Evolutionary conservation across 2,797 vertebrate genomes (phyloP), one percentile per base, ranked within the genome.

Genomic region (Tragopan temminckii): DNA sequence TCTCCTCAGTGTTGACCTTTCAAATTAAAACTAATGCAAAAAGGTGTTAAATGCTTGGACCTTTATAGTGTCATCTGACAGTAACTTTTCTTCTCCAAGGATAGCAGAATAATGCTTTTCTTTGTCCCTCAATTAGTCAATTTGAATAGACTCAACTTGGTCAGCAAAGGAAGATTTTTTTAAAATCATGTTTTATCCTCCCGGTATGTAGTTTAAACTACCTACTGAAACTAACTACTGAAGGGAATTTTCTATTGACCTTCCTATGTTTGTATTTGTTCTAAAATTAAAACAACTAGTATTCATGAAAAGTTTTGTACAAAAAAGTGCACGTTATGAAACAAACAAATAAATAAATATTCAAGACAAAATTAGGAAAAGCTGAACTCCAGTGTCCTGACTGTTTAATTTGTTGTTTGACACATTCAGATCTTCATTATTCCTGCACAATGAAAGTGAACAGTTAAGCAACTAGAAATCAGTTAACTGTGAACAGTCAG

Each of bases 21-120:
- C 80, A 57, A 82, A 93, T 96, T 95, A 95, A 90, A 93, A 74
- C 8, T 57, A 85, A 80, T 77, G 43, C 52, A 80, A 80, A 89
- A 85, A 76, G 35, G 36, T 43, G 42, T 88, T 72, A 90, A 84
- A 77, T 2, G 11, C 33, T 92, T 86, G 76, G 35, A 35, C 55
- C 46, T 84, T 89, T 64, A 48, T 25, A 45, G 13, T 79, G 68
- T 82, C 77, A 45, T 70, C 59, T 90, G 67, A 63, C 76, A 70
- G 78, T 80, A 77, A 89, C 31, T 42, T 80, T 82, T 88, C 53
- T 88, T 33, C 23, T 42, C 20, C 67, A 2, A 21, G 57, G 27
- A 40, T 87, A 80, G 13, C 61, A 63, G 35, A 70, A 42, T 16
- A 90, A 38, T 36, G 63, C 13, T 61, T 91, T 59, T 8, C 29